Conservation (phyloP, 1,140 invertebrate species). For the Amphibalanus amphitrite region DNA sequence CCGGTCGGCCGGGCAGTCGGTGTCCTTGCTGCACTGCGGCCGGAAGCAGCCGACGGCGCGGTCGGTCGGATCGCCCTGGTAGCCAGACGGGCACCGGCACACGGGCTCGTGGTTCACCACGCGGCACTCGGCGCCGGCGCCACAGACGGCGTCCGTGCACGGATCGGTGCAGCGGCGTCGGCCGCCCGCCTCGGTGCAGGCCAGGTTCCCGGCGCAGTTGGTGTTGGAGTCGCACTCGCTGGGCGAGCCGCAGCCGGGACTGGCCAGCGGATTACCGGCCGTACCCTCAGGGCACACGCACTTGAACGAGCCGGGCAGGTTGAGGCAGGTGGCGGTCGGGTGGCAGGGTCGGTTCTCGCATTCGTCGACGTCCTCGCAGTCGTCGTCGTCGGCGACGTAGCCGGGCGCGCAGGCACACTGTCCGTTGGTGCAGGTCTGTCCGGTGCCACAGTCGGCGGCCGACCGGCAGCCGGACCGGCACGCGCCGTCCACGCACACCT, state of each 20-base stretch:
- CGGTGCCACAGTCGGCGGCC: slow-evolving; percentile 55
- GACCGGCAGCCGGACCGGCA: slow-evolving; percentile 64
- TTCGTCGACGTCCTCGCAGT: slow-evolving; percentile 44
- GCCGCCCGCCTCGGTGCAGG: slow-evolving; percentile 42
- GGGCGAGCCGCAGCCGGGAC: slow-evolving; percentile 47
- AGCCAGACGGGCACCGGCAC: slow-evolving; percentile 55
- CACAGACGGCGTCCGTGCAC: slow-evolving; percentile 42
- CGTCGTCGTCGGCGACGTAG: slow-evolving; percentile 34
- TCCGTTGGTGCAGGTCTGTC: slow-evolving; percentile 58
- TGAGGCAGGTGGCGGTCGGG: slow-evolving; percentile 52
- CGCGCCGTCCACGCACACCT: slow-evolving; percentile 64
- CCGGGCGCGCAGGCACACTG: slow-evolving; percentile 43
- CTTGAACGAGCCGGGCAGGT: slow-evolving; percentile 56
- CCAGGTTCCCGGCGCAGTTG: slow-evolving; percentile 49
- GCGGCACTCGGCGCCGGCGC: slow-evolving; percentile 24
- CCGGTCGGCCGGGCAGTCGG: slow-evolving; percentile 53
- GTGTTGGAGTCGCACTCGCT: slow-evolving; percentile 46
- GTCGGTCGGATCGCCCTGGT: slow-evolving; percentile 58
- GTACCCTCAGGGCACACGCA: slow-evolving; percentile 56
- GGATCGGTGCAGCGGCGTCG: slow-evolving; percentile 45
- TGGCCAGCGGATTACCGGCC: slow-evolving; percentile 51
- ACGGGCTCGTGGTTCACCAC: slow-evolving; percentile 45
- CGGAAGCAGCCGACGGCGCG: slow-evolving; percentile 35
- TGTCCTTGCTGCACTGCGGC: slow-evolving; percentile 57
- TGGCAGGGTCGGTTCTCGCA: slow-evolving; percentile 48